Base-by-base conservation (phyloP, 2,797 vertebrate species). In the Phoxinus dragarum region DNA sequence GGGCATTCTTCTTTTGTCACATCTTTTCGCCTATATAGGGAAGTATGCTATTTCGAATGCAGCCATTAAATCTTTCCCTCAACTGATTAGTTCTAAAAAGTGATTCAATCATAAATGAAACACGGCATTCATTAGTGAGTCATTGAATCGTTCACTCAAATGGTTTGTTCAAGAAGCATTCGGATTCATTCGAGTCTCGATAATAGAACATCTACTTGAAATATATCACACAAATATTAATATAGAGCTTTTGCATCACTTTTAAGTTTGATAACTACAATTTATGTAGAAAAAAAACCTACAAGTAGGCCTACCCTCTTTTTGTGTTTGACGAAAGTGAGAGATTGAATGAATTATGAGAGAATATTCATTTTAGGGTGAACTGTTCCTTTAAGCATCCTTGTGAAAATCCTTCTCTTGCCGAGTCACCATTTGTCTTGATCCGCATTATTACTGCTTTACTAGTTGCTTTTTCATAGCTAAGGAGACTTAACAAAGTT, bases 391-490 rank as follows among this genome's bases (percentile, higher is more conserved):
- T 59, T 38, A 77, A 77, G 6, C 21, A 12, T 36, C 11, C 40
- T 78, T 78, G 56, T 16, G 14, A 64, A 64, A 54, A 76, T 23
- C 54, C 54, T 40, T 38, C 11, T 77, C 54, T 8, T n/a, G 52
- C 34, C 2, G 19, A 76, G 54, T 78, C 54, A 31, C 7, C 7
- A 19, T 12, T 76, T 76, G 38, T 54, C 74, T 61, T 77, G n/a
- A 34, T 40, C 75, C 27, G 10, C 34, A 59, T 6, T 40, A 59
- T 6, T 40, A 59, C 14, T 4, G 12, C 31, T 61, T 10, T 14
- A 61, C 61, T 61, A n/a, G 16, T n/a, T 78, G 54, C 38, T 31
- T 79, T 78, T 61, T 44, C n/a, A 72, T 47, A 78, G 36, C 12
- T 40, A 21, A 44, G 11, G 54, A 42, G 56, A 78, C 23, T 77